Evolutionary conservation across 2,113 vertebrate species (phyloP).

Genomic region (Isichthys henryi): DNA sequence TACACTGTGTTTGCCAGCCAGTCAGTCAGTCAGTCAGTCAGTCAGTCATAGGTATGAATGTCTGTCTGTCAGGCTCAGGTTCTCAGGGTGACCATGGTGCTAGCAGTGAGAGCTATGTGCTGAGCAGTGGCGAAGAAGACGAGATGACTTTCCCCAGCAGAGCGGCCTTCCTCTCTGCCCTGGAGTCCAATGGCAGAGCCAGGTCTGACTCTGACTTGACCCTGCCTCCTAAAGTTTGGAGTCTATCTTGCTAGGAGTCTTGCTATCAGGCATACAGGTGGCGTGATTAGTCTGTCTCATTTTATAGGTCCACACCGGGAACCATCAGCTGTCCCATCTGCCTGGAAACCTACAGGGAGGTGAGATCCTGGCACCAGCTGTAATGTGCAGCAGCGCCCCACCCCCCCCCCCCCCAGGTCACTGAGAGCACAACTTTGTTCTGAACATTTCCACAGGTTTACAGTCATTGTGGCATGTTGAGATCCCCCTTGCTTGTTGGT

Average conservation of each 20-base stretch:
- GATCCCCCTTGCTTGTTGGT: background rate
- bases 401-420: no score
- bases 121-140: slow-evolving; percentile 90
- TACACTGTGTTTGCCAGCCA: background rate
- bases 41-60: background rate
- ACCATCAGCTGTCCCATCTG: slow-evolving; percentile 82
- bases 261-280: background rate
- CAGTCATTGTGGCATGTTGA: background rate
- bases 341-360: slow-evolving; percentile 83
- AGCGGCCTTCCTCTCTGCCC: slow-evolving; percentile 8
- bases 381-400: background rate
- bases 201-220: slow-evolving; percentile 6
- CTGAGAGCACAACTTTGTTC: background rate
- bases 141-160: slow-evolving; percentile 46
- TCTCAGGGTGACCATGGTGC: slow-evolving; percentile 33
- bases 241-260: background rate
- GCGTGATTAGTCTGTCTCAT: background rate
- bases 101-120: slow-evolving; percentile 71
- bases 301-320: slow-evolving; percentile 63
- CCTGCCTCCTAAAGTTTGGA: background rate
- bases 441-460: background rate
- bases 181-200: slow-evolving; percentile 19
- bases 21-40: background rate
- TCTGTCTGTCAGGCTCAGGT: slow-evolving; percentile 28
- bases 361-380: slow-evolving; percentile 42